Evolutionary conservation across 2,888 invertebrate species (phyloP), one percentile per base, ranked within the genome.

Genomic region (Diaphora mendica): DNA sequence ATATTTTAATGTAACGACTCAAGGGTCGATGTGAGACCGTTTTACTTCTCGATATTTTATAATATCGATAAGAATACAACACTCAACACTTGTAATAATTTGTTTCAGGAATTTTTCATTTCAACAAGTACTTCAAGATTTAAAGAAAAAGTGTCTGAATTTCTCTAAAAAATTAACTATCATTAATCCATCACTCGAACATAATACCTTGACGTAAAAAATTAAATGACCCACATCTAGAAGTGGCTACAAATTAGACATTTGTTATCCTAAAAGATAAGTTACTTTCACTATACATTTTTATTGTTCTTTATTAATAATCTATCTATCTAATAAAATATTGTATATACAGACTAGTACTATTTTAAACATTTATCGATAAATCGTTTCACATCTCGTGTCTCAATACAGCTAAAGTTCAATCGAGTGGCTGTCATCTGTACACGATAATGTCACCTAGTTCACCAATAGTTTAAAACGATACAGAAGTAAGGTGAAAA

Each of bases 401-500:
- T 78, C 75, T 72, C 75, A 74, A 74, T 77, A 77, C 77, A 72
- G 72, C 78, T 77, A 82, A 85, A 85, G 84, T 86, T 85, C 82
- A 81, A 82, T 80, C 82, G 81, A 77, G 77, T 77, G 80, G 84
- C 85, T 82, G 86, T 82, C 85, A 86, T 82, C 84, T 83, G 82
- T 83, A 79, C 72, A 70, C 84, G 86, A 88, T 87, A 88, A 81
- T 80, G 81, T 86, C 84, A 81, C 76, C 75, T 64, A 75, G 82
- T 85, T 83, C 88, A 89, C 87, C 84, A 87, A 88, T 89, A 88
- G 82, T 81, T 77, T 73, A 73, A 79, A 80, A 86, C 79, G 81
- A 80, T 79, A 79, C 86, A 83, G 84, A 86, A 85, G 75, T 79
- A 82, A 79, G 81, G 86, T 80, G 86, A 84, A 89, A 70, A 73